Evolutionary conservation across 2,888 invertebrate species (phyloP).

Genomic region (Polymixis lichenea): DNA sequence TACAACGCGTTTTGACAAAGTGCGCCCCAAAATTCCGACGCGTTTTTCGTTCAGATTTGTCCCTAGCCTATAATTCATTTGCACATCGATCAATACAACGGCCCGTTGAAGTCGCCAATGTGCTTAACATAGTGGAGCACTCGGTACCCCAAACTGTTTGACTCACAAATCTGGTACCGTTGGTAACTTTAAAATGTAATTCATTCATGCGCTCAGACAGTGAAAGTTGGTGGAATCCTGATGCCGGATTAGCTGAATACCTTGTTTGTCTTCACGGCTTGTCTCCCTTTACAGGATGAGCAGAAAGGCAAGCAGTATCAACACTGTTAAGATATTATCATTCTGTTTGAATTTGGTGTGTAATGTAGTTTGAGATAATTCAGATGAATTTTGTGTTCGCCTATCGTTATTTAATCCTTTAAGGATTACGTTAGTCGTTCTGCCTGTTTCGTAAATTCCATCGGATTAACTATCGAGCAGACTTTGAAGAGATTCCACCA

Average conservation of each 20-base stretch:
- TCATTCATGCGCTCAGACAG: conserved; percentile 55
- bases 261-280: conserved; percentile 50
- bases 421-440: neutral
- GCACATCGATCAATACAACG: conserved; percentile 18
- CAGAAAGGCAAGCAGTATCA: conserved; percentile 18
- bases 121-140: conserved; percentile 14
- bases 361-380: conserved; percentile 17
- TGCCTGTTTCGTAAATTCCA: neutral
- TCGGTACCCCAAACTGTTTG: conserved; percentile 43
- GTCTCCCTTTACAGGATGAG: conserved; percentile 23
- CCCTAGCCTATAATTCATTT: neutral
- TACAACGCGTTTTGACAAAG: neutral
- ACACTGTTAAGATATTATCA: conserved; percentile 16
- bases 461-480: neutral
- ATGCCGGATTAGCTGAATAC: conserved; percentile 41
- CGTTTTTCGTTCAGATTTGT: neutral
- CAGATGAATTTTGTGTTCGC: conserved; percentile 2
- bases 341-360: conserved; percentile 22
- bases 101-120: neutral
- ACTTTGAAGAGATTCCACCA: neutral
- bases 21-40: neutral
- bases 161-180: conserved; percentile 56
- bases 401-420: neutral
- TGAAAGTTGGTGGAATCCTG: conserved; percentile 44
- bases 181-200: conserved; percentile 60